Base-by-base conservation (phyloP, 2,113 vertebrate species). In the Pteronura brasiliensis region DNA sequence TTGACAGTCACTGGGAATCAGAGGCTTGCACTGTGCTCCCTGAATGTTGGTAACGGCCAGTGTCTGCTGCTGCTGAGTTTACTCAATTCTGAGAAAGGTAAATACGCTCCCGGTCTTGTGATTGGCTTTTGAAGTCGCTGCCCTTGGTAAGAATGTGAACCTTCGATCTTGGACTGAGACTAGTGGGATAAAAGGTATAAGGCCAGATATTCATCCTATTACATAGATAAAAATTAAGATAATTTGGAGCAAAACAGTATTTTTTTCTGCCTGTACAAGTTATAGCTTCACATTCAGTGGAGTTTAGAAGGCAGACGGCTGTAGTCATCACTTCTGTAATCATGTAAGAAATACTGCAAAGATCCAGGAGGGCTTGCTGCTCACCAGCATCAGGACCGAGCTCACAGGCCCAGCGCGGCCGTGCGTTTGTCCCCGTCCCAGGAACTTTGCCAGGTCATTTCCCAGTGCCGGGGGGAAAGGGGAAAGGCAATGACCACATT, bases 101-200 rank as follows among this genome's bases (percentile, higher is more conserved):
- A 94, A 67, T 84, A 21, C 3, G 63, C 12, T 10, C 44, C 39
- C 86, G 47, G 34, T 69, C 88, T 82, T 81, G 34, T 96, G 36
- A 87, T 72, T 79, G 72, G 52, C 88, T 42, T 94, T 17, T 67
- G 47, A 74, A 85, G 55, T 90, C 67, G 59, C 80, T 92, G 34
- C 52, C 93, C 29, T 69, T 85, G 36, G 90, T 90, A 81, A 91
- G 93, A 97, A 94, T 87, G 95, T 95, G 82, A 97, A 98, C 95
- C 90, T 96, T 94, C 3, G 86, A n/a, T 92, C 59, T 97, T 72
- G 65, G 63, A 97, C 80, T 57, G 94, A 97, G 95, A 67, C 47
- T 87, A 57, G 7, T 86, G 44, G 90, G 52, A 72, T 93, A 88
- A 90, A 83, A 67, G 44, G 44, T 55, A 61, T 93, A 61, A 97